These are phyloP conservation scores for Drosophila colorata DNA, from an alignment of 2,888 invertebrate genomes.

Conservation along the genomic window DNA sequence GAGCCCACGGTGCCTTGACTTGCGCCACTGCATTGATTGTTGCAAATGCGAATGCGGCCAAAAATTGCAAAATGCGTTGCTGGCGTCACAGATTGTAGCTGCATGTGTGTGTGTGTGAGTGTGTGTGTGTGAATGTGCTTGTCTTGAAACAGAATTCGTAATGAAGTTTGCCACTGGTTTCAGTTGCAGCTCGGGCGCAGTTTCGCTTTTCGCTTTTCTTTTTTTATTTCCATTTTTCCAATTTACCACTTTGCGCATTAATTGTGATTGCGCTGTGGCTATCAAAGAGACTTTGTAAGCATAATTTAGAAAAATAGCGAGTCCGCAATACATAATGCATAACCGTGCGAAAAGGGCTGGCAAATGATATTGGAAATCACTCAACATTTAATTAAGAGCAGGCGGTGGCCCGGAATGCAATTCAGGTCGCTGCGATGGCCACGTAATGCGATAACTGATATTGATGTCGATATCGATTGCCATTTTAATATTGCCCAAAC, in stretches of 20 bases:
- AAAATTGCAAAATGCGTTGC: conserved; percentile 29
- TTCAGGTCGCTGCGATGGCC: conserved; percentile 3
- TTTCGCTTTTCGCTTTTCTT: not conserved
- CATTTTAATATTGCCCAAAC: not conserved
- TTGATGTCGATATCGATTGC: conserved; percentile 24
- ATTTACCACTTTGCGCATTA: not conserved
- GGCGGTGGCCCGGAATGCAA: conserved; percentile 5
- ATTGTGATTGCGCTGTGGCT: conserved; percentile 15
- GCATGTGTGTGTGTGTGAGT: not conserved
- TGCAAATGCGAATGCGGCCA: conserved; percentile 35
- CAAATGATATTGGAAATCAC: not conserved
- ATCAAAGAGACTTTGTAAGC: conserved; percentile 36
- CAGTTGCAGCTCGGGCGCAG: conserved; percentile 1
- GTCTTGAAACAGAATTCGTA: conserved; percentile 56
- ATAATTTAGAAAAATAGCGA: conserved; percentile 41
- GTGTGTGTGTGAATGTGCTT: conserved; percentile 13
- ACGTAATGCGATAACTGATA: conserved; percentile 15
- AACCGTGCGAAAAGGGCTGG: not conserved
- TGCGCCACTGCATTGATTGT: conserved; percentile 28
- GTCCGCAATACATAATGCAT: conserved; percentile 1
- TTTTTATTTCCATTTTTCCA: not conserved
- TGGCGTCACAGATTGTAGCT: conserved; percentile 17
- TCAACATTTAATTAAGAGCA: conserved; percentile 18
- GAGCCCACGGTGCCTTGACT: conserved; percentile 31
- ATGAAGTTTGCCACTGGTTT: conserved; percentile 50